Evolutionary conservation across 2,888 invertebrate species (phyloP), one percentile per base, ranked within the genome.

Genomic region (Megalurothrips usitatus): DNA sequence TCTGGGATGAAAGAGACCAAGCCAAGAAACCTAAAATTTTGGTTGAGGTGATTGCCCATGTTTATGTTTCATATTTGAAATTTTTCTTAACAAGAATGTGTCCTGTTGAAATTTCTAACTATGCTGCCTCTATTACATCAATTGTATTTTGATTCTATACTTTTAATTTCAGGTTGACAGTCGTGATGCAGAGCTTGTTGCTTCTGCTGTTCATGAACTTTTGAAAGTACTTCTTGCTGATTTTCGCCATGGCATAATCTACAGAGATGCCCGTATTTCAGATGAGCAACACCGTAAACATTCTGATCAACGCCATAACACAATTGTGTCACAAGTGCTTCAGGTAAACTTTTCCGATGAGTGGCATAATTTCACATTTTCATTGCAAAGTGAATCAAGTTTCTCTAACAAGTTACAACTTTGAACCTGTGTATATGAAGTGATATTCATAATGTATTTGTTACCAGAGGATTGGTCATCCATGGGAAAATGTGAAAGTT

Each of bases 151-250:
- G 23, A 75, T 26, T 75, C 19, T 19, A 58, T 26, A 26, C 9
- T 12, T 26, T 26, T 26, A 8, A 10, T 75, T 4, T 12, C 23
- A 75, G 68, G 23, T 75, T 75, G 68, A 75, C 26, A 75, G 68
- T 12, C 9, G 12, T 26, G 68, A 75, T 11, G 68, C 68, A 10
- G 68, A 23, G 10, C 26, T 12, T 23, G 68, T 75, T 12, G 23
- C 68, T 26, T 23, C 23, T 75, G 68, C 68, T 9, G 88, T 92
- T 0, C 92, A 94, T 84, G 89, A 92, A 48, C 92, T 96, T 83
- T 88, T 96, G n/a, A 83, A 92, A n/a, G 89, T 91, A 79, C 86
- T 96, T 1, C 91, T 94, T 83, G 94, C 95, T 1, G 94, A 94
- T 0, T 91, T 92, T 84, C 94, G 92, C 86, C 86, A 91, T 85